A percentile compares a stretch with the other conserved stretches of the same genome.
Conservation (phyloP, 2,113 vertebrate genomes). For the Synodontis membranacea region DNA sequence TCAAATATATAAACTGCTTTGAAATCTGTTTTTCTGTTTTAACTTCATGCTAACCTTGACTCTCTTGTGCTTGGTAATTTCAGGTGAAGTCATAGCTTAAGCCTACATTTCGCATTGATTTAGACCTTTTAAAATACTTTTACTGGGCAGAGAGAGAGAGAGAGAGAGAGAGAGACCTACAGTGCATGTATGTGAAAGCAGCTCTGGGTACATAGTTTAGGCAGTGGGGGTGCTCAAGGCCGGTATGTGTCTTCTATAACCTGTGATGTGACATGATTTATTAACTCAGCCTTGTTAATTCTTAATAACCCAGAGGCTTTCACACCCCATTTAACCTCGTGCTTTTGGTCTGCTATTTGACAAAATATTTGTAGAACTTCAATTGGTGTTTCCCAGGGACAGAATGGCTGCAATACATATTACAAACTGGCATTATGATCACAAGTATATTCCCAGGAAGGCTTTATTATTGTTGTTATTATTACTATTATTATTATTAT, state of each 20-base stretch:
- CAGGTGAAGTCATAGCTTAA: not conserved
- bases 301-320: conserved; percentile 80
- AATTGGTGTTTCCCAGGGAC: conserved; percentile 44
- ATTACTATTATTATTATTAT: conserved; percentile 55
- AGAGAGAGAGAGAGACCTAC: conserved; percentile 35
- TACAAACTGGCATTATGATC: conserved; percentile 38
- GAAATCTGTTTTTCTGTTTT: conserved; percentile 64
- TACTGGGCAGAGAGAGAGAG: not conserved
- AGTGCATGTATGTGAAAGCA: conserved; percentile 67
- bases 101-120: not conserved
- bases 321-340: conserved; percentile 78
- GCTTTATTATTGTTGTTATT: conserved; percentile 56
- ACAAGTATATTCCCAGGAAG: conserved; percentile 30
- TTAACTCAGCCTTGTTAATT: conserved; percentile 76
- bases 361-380: conserved; percentile 57
- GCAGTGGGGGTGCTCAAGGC: conserved; percentile 42
- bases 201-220: conserved; percentile 57
- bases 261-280: conserved; percentile 72
- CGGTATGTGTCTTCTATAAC: conserved; percentile 44
- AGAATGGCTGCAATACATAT: conserved; percentile 25
- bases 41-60: conserved; percentile 52
- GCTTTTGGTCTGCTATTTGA: conserved; percentile 68
- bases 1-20: conserved; percentile 64
- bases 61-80: conserved; percentile 60
- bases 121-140: not conserved